These are phyloP conservation scores for Accipiter virgatus DNA, from an alignment of 2,113 vertebrate species.

Conservation along the genomic window DNA sequence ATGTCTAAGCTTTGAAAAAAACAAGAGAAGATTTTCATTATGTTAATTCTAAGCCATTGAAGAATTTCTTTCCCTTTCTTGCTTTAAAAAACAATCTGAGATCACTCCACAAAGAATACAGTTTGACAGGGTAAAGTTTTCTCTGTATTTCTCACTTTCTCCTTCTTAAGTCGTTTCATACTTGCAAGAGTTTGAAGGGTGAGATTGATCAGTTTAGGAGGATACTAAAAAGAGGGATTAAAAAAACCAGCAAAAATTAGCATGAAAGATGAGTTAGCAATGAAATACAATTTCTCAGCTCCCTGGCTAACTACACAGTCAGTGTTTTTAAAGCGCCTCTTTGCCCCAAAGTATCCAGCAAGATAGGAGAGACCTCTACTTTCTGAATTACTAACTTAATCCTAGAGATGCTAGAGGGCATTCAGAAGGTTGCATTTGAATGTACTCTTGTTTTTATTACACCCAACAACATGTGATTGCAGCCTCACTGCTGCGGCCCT, in stretches of 20 bases:
- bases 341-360: not conserved
- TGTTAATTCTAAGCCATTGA: not conserved
- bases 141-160: not conserved
- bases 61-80: not conserved
- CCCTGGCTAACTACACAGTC: not conserved
- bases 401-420: not conserved
- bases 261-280: not conserved
- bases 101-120: not conserved
- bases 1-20: not conserved
- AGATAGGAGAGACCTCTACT: not conserved
- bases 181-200: not conserved
- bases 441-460: not conserved
- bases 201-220: not conserved
- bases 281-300: not conserved
- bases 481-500: not conserved
- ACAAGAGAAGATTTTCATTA: not conserved
- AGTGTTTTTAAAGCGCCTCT: not conserved
- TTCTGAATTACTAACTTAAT: not conserved
- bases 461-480: accelerated
- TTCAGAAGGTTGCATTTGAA: not conserved
- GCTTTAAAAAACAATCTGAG: not conserved
- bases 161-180: not conserved
- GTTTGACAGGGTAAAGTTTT: not conserved
- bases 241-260: not conserved
- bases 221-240: not conserved